Evolutionary conservation across 1,140 invertebrate genomes (phyloP), one percentile per base, ranked within the genome.

Genomic region (Drosophila sulfurigaster): DNA sequence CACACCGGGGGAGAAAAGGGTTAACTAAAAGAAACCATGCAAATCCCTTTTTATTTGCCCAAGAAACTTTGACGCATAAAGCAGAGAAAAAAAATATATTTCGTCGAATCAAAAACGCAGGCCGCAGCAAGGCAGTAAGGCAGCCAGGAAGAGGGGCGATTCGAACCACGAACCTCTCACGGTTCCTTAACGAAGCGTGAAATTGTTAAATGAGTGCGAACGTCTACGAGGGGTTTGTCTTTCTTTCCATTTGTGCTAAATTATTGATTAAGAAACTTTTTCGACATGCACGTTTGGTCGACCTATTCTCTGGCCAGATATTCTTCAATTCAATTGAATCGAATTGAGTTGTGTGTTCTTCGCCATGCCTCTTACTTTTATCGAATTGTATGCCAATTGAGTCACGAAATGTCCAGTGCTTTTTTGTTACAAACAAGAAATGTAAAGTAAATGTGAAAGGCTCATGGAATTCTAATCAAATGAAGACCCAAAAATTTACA

Each of bases 141-240:
- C 8, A 30, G 60, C 64, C 48, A 56, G 28, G 51, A 13, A 43
- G 32, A 35, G 38, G 32, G 28, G 46, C 48, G 46, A 57, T 35
- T 35, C 28, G n/a, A 51, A 15, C 62, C 45, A 15, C 25, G 58
- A 45, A 57, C 73, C 73, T 73, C 78, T 77, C 62, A 87, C 77
- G 82, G 51, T 69, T 59, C 77, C 75, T 82, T 82, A 90, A 91
- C 86, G 86, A 90, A 90, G 87, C 87, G 82, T 90, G 72, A 90
- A 90, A 91, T 90, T 91, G 86, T 91, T 91, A 91, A 91, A 88
- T 91, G 82, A 91, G 89, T 91, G 89, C 81, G 72, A 91, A 88
- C 59, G 66, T 75, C 78, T 73, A 67, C 60, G 43, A 58, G 57
- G 41, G 10, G 54, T 30, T 25, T 48, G 25, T 28, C 13, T 48